Conservation (phyloP, 2,797 vertebrate genomes). For the Smutsia gigantea region DNA sequence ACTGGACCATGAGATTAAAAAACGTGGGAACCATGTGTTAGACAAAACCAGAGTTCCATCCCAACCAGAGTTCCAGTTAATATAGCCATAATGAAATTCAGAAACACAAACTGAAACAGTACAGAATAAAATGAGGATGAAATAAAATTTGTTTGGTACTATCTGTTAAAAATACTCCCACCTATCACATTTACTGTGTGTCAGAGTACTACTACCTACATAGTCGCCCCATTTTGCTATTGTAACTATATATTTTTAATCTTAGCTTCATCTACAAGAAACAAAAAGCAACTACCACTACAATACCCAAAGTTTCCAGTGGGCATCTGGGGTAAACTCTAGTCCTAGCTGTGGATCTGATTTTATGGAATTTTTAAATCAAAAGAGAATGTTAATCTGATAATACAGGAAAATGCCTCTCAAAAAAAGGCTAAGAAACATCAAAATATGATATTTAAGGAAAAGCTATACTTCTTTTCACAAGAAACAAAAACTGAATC, state of each 20-base stretch:
- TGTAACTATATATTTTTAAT: background rate
- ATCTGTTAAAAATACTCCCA: background rate
- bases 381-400: background rate
- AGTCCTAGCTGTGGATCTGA: background rate
- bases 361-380: background rate
- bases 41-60: no score
- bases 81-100: background rate
- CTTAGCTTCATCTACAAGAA: conserved; percentile 29
- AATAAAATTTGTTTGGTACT: conserved; percentile 7
- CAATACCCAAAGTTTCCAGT: background rate
- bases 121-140: background rate
- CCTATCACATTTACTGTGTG: background rate
- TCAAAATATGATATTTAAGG: conserved; percentile 11
- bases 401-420: background rate
- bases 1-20: background rate
- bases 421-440: background rate
- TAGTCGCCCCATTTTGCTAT: background rate
- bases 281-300: background rate
- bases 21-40: background rate
- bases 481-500: background rate
- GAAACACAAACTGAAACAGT: background rate
- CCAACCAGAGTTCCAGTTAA: background rate
- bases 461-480: background rate
- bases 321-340: background rate
- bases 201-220: background rate